Percentiles rank a stretch among this genome's conserved stretches.
Evolutionary conservation across 2,888 invertebrate species (phyloP).

Genomic region (Unio delphinus): DNA sequence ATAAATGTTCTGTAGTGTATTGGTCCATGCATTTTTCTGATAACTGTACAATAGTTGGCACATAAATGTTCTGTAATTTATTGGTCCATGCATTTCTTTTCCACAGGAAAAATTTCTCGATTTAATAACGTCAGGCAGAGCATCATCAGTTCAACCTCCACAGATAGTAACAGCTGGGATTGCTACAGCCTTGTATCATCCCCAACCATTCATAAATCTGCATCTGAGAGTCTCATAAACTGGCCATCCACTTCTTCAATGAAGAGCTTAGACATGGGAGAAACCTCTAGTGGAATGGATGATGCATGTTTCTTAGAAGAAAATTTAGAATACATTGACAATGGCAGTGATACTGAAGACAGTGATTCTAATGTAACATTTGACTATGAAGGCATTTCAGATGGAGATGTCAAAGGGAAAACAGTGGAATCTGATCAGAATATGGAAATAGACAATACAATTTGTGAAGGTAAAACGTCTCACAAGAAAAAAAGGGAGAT

Average conservation of each 20-base stretch:
- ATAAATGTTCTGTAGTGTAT: too few species aligned
- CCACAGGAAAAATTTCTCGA: conserved; percentile 28
- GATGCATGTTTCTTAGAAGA: conserved; percentile 17
- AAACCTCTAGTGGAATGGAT: conserved; percentile 25
- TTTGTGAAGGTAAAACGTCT: neutral
- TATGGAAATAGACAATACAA: too few species aligned
- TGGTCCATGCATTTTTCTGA: too few species aligned
- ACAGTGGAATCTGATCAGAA: too few species aligned
- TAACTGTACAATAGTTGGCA: neutral
- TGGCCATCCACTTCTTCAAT: conserved; percentile 27
- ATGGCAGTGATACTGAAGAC: conserved; percentile 32
- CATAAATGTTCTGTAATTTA: too few species aligned
- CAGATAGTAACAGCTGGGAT: conserved; percentile 56
- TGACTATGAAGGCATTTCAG: neutral
- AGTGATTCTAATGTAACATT: neutral
- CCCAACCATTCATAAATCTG: conserved; percentile 36
- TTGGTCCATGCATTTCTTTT: conserved; percentile 18
- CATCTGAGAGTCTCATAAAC: conserved; percentile 14
- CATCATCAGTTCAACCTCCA: conserved; percentile 36
- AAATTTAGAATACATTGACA: conserved; percentile 31
- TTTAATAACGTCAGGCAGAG: conserved; percentile 44
- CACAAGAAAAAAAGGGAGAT: neutral
- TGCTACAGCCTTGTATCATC: conserved; percentile 51
- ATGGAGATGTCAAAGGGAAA: neutral
- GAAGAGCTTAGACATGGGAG: conserved; percentile 32